Conservation (phyloP, 1,140 invertebrate species). For the Drosophila persimilis region DNA sequence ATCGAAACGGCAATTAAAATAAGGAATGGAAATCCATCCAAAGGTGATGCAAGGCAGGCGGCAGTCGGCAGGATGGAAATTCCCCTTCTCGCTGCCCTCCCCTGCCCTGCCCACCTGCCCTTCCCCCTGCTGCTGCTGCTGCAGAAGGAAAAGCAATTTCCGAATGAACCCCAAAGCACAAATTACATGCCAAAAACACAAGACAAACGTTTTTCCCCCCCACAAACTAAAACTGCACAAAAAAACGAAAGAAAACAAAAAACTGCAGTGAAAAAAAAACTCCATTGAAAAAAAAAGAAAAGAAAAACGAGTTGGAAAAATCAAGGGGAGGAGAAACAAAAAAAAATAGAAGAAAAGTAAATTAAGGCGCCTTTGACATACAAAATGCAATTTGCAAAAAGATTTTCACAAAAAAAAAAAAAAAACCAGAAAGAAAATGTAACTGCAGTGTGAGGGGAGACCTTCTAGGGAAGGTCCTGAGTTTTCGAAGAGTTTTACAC, state of each 20-base stretch:
- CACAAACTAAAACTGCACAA: constrained; percentile 28
- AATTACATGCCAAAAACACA: constrained; percentile 77
- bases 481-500: no score
- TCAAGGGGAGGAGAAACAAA: not conserved
- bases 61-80: not conserved
- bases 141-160: constrained; percentile 62
- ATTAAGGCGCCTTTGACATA: constrained; percentile 78
- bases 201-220: constrained; percentile 48
- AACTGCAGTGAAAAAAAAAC: not conserved
- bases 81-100: no score
- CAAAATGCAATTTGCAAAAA: constrained; percentile 68
- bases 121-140: no score
- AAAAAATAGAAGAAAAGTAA: constrained; percentile 50
- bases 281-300: not conserved
- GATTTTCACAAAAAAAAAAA: constrained; percentile 20
- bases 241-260: constrained; percentile 18
- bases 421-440: constrained; percentile 14
- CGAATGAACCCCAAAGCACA: constrained; percentile 51
- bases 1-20: constrained; percentile 52
- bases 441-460: constrained; percentile 34
- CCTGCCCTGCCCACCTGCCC: no score
- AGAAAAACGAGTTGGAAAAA: not conserved
- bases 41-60: no score
- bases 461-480: no score
- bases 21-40: constrained; percentile 26